A percentile compares a stretch with the other conserved stretches of the same genome.
phyloP scores from a whole-genome alignment of 2,797 vertebrate genomes.

The Synanceia verrucosa region DNA sequence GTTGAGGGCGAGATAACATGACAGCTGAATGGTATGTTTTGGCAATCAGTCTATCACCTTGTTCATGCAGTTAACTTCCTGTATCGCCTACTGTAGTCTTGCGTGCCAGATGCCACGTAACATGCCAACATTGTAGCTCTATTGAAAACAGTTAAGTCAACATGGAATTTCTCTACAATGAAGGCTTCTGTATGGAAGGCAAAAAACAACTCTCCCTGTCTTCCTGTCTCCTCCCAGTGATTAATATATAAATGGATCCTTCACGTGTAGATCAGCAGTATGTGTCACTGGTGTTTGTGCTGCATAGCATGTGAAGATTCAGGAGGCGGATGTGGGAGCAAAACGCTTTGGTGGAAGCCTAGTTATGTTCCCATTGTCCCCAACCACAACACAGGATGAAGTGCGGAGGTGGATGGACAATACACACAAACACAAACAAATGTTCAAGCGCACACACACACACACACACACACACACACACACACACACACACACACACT shows the following conservation, averaged over 20 bases:
- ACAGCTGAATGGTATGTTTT: conserved; percentile 25
- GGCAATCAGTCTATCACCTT: neutral
- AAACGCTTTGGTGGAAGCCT: conserved; percentile 53
- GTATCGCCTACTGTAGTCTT: neutral
- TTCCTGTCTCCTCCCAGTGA: conserved; percentile 16
- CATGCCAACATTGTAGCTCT: neutral
- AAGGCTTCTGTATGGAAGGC: neutral
- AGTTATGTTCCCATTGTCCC: conserved; percentile 63
- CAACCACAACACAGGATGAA: conserved; percentile 78
- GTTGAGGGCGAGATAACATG: neutral
- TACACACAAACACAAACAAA: conserved; percentile 38
- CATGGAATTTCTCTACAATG: conserved; percentile 19
- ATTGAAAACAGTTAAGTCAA: conserved; percentile 12
- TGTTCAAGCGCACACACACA: too few species aligned
- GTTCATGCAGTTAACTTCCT: neutral
- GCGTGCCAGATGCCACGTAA: conserved; percentile 5
- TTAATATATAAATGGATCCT: conserved; percentile 32
- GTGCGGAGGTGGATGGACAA: conserved; percentile 50
- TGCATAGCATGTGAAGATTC: conserved; percentile 48
- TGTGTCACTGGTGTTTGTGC: conserved; percentile 3
- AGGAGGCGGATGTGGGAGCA: conserved; percentile 64
- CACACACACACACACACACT: conserved; percentile 12
- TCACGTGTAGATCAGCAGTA: conserved; percentile 27
- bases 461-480: conserved; percentile 56
- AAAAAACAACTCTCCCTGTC: conserved; percentile 24